Conservation (phyloP, 2,888 invertebrate genomes). For the Acrobasis suavella region DNA sequence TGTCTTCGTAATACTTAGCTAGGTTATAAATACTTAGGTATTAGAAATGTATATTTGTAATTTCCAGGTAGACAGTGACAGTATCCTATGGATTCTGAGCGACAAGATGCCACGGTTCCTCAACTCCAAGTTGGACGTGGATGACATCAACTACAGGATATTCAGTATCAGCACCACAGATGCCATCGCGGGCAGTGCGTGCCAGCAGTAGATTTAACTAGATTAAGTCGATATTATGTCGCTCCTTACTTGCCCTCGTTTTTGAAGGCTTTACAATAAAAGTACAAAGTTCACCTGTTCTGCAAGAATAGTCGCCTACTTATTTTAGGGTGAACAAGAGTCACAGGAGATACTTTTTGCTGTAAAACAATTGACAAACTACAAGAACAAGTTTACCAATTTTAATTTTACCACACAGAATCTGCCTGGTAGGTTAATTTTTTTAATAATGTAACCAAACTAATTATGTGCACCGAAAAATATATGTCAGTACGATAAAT, state of each 20-base stretch:
- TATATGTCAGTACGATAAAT: background rate
- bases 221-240: background rate
- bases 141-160: slow-evolving; percentile 87
- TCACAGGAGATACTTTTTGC: background rate
- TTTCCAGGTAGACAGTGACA: slow-evolving; percentile 81
- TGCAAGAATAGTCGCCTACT: background rate
- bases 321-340: background rate
- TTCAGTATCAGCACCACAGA: slow-evolving; percentile 78
- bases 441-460: no score
- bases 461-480: background rate
- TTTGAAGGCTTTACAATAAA: slow-evolving; percentile 4
- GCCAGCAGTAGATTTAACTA: slow-evolving; percentile 51
- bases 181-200: slow-evolving; percentile 81
- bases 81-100: slow-evolving; percentile 87
- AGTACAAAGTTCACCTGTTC: background rate
- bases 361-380: no score
- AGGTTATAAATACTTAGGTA: no score
- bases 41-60: slow-evolving; percentile 7
- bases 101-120: slow-evolving; percentile 90
- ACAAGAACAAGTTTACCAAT: no score
- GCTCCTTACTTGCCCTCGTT: slow-evolving; percentile 12
- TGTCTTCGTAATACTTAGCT: no score
- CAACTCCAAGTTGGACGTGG: slow-evolving; percentile 84
- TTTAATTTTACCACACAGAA: no score
- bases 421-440: no score